Evolutionary conservation across 2,888 invertebrate species (phyloP), one percentile per base, ranked within the genome.

Genomic region (Lomographa bimaculata): DNA sequence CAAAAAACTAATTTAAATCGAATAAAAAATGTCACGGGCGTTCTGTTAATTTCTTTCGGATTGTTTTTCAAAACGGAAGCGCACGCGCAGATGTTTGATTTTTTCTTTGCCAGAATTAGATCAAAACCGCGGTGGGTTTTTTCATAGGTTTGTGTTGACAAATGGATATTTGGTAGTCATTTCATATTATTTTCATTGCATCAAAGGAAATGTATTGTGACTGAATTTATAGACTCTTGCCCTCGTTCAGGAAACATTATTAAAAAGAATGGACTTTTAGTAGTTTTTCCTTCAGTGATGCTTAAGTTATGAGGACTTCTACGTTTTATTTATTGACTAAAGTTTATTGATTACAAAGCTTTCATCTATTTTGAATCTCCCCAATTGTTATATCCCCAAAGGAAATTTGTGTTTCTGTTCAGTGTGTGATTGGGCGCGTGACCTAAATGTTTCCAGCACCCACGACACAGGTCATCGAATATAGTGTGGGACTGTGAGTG

Each of bases 1-100:
- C 45, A 51, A 50, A 23, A 50, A 54, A 42, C 34, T 28, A 32
- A 46, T 48, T 50, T 46, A 45, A 47, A 49, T 57, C 37, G 49
- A 58, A 57, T 56, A 67, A 70, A 69, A 63, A 62, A 57, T 46
- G 54, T 49, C 44, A 56, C 44, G 58, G 56, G 46, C 61, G 46
- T 54, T 46, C 41, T 49, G 50, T 57, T 57, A 61, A 64, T 66
- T 67, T 57, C 34, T 51, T 53, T 61, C 50, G 58, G 54, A 66
- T 71, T 69, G 67, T 71, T 71, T 43, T 70, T 64, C 54, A 60
- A 55, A 62, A 57, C 67, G 72, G 78, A 78, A 73, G 70, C 60
- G 44, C 60, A 54, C 56, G 53, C 60, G 63, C 71, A 75, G 71
- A 73, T 73, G 71, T 66, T 60, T 49, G 32, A 37, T 59, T 55